Evolutionary conservation across 2,888 invertebrate species (phyloP), one percentile per base, ranked within the genome.

Genomic region (Melinaea marsaeus): DNA sequence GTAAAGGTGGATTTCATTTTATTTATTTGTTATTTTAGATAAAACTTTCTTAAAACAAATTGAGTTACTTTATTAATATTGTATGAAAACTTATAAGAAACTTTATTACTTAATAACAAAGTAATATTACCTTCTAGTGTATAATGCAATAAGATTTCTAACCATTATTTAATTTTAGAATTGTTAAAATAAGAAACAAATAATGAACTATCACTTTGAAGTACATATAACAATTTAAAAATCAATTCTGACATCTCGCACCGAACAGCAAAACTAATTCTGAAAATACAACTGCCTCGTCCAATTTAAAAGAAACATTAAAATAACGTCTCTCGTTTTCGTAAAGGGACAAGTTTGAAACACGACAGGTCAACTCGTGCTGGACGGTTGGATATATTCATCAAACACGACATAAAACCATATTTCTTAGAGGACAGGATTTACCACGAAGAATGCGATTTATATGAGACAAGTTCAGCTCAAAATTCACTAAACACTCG

Each of bases 401-500:
- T 86, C 86, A 85, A 84, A 82, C 73, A 76, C 72, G 82, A 85
- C 82, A 75, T 74, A 73, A 74, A 74, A 79, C 84, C 71, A 86
- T 88, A 88, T 81, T 75, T 88, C 84, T 84, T 75, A 70, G 71
- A 65, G 68, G 74, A 74, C 72, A 70, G 76, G 79, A 77, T 75
- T 75, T 72, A 74, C 80, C 81, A 70, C 78, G 74, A 75, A 83
- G 85, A 85, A 88, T 88, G 85, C 80, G 79, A 86, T 88, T 85
- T 85, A 78, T 85, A 83, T 78, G 75, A 79, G 80, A 79, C 81
- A 75, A 81, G 79, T 80, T 83, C 78, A 80, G 81, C 79, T 80
- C 77, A 76, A 84, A 85, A 85, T 85, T 84, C 79, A 79, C 75
- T 79, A 72, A 75, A 76, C 79, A 75, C 71, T 75, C 72, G 67